Evolutionary conservation across 2,113 vertebrate genomes (phyloP).

Genomic region (Chascanopsetta lugubris): DNA sequence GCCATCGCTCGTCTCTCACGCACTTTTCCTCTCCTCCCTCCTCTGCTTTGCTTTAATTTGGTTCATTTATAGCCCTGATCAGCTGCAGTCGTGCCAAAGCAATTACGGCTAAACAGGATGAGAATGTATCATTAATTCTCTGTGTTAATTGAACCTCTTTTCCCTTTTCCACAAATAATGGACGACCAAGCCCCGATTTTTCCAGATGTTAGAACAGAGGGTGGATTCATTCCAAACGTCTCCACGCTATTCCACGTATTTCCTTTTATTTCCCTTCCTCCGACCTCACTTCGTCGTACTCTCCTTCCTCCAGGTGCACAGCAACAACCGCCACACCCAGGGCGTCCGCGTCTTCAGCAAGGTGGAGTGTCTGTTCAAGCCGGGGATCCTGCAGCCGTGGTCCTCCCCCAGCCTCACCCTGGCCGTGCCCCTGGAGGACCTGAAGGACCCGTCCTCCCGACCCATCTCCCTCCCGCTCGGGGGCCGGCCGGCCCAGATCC

Average conservation of each 20-base stretch:
- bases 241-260: not conserved
- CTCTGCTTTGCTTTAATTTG: conserved; percentile 14
- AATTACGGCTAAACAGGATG: conserved; percentile 53
- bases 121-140: conserved; percentile 56
- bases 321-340: conserved; percentile 90
- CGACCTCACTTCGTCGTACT: not conserved
- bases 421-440: conserved; percentile 79
- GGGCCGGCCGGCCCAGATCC: conserved; percentile 79
- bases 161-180: conserved; percentile 12
- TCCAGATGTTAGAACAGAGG: conserved; percentile 14
- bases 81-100: conserved; percentile 49
- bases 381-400: conserved; percentile 84
- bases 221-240: conserved; percentile 14
- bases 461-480: conserved; percentile 83
- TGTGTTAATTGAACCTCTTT: conserved; percentile 56
- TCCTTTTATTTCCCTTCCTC: not conserved
- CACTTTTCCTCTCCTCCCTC: conserved; percentile 4
- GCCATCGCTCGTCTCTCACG: conserved; percentile 2
- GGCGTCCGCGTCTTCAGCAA: conserved; percentile 87
- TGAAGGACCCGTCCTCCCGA: conserved; percentile 88
- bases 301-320: conserved; percentile 84
- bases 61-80: conserved; percentile 20
- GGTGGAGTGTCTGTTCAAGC: conserved; percentile 88
- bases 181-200: conserved; percentile 8
- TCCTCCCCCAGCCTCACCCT: conserved; percentile 76